Conservation (phyloP, 1,140 invertebrate species). For the Brachionus calyciflorus region DNA sequence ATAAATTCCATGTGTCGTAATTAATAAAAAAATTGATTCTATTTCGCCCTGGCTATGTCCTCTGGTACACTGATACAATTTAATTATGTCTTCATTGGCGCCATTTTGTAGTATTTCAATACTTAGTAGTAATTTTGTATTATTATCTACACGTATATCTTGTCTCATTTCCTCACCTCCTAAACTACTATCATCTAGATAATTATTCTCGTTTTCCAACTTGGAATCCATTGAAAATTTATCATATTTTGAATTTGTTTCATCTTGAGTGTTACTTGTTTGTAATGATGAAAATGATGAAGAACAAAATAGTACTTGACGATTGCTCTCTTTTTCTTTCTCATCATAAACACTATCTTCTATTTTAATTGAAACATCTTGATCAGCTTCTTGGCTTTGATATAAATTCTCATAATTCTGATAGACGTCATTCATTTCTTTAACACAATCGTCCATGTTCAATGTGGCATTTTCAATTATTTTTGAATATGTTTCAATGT, state of each 20-base stretch:
- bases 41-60: conserved; percentile 40
- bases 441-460: conserved; percentile 42
- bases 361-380: neutral
- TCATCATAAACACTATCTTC: conserved; percentile 25
- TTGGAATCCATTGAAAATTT: neutral
- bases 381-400: conserved; percentile 10
- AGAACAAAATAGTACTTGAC: conserved; percentile 8
- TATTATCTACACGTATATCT: conserved; percentile 38
- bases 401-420: conserved; percentile 41
- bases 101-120: conserved; percentile 42
- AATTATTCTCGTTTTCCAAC: conserved; percentile 9
- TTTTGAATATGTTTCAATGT: conserved; percentile 38
- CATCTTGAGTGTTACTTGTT: neutral
- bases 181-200: neutral
- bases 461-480: conserved; percentile 39
- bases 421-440: conserved; percentile 27
- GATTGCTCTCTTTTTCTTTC: neutral
- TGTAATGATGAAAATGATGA: conserved; percentile 15
- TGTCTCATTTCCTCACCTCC: neutral
- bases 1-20: conserved; percentile 22
- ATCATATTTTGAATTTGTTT: conserved; percentile 24
- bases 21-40: conserved; percentile 20
- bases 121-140: conserved; percentile 30
- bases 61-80: conserved; percentile 16
- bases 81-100: conserved; percentile 26